Conservation (phyloP, 1,140 invertebrate species). For the Argopecten irradians region DNA sequence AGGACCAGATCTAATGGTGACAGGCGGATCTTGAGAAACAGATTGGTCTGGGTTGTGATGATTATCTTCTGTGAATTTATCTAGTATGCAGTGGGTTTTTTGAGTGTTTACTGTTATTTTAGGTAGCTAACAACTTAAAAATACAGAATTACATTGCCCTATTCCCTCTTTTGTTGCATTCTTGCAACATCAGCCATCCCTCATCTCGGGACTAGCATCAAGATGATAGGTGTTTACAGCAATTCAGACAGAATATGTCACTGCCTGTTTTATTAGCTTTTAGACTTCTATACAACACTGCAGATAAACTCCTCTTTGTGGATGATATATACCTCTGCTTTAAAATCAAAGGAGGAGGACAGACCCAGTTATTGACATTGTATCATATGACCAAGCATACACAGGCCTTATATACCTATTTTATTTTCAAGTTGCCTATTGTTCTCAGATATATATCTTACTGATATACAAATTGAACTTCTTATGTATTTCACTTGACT, state of each 20-base stretch:
- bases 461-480: neutral
- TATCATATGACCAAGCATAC: neutral
- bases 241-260: neutral
- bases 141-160: too few relatives aligned
- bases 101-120: too few relatives aligned
- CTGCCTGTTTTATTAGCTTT: neutral
- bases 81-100: too few relatives aligned
- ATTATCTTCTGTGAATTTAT: too few relatives aligned
- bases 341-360: neutral
- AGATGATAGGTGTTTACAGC: neutral
- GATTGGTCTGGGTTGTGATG: too few relatives aligned
- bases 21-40: too few relatives aligned
- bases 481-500: constrained; percentile 12
- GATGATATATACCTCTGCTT: neutral
- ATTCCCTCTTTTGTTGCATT: neutral
- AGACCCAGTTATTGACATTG: neutral
- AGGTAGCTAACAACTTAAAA: too few relatives aligned
- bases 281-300: neutral
- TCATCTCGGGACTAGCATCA: too few relatives aligned
- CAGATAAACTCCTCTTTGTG: neutral
- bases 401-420: neutral
- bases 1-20: too few relatives aligned
- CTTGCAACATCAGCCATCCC: neutral
- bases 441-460: neutral
- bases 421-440: neutral